phyloP scores from a whole-genome alignment of 2,888 invertebrate species.

The Vesta saturnalis region DNA sequence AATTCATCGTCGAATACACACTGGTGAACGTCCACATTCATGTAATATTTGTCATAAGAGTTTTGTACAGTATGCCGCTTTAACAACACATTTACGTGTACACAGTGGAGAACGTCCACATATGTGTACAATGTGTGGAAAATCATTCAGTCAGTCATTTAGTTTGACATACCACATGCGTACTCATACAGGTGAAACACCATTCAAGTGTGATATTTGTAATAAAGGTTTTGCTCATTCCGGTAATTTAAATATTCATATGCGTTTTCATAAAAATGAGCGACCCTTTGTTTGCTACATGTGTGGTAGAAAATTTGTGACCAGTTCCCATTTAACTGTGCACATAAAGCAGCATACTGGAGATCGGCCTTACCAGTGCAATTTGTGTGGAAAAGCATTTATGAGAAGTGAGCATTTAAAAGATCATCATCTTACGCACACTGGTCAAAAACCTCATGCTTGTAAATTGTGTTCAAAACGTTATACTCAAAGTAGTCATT shows the following conservation, averaged over 20 bases:
- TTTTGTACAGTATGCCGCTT: conserved; percentile 27
- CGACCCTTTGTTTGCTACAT: conserved; percentile 50
- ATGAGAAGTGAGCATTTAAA: conserved; percentile 64
- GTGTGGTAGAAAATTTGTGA: conserved; percentile 53
- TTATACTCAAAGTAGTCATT: conserved; percentile 55
- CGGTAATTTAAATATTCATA: conserved; percentile 53
- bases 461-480: conserved; percentile 63
- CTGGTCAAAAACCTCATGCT: conserved; percentile 68
- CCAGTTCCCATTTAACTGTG: conserved; percentile 53
- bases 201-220: conserved; percentile 49
- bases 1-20: conserved; percentile 52
- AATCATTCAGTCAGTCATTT: conserved; percentile 24
- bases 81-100: conserved; percentile 30
- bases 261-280: conserved; percentile 53
- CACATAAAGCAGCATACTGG: conserved; percentile 54
- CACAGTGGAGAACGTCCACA: conserved; percentile 35
- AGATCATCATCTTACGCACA: conserved; percentile 67
- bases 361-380: conserved; percentile 58
- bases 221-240: conserved; percentile 49
- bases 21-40: conserved; percentile 46
- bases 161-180: conserved; percentile 40
- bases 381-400: conserved; percentile 66
- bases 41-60: conserved; percentile 35
- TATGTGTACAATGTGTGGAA: conserved; percentile 36
- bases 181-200: conserved; percentile 50